A percentile compares a stretch with the other conserved stretches of the same genome.
Evolutionary conservation across 2,797 vertebrate genomes (phyloP).

Genomic region (Pachyuromys duprasi): DNA sequence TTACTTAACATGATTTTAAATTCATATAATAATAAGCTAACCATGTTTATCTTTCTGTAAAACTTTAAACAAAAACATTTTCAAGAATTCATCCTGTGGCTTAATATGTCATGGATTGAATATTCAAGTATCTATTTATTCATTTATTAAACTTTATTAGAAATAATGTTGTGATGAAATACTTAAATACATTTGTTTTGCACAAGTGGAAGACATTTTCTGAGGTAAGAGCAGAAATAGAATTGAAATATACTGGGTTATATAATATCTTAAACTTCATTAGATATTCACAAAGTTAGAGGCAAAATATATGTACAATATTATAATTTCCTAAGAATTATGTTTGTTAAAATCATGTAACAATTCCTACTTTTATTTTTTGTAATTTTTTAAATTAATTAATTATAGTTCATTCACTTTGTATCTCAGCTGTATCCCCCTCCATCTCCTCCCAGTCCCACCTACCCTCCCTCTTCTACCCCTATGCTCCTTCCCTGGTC

Average conservation of each 20-base stretch:
- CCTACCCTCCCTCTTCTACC: too few species aligned
- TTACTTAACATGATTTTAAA: constrained; percentile 48
- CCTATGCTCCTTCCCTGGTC: too few species aligned
- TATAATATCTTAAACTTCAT: background rate
- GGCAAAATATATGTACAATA: background rate
- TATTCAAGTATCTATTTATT: background rate
- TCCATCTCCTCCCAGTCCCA: too few species aligned
- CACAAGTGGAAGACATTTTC: background rate
- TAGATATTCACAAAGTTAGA: background rate
- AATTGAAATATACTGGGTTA: background rate
- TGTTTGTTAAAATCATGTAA: constrained; percentile 22
- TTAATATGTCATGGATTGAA: constrained; percentile 8
- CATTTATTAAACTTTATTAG: background rate
- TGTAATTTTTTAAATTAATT: too few species aligned
- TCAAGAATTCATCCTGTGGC: background rate
- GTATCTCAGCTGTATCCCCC: too few species aligned
- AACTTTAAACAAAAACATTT: constrained; percentile 34
- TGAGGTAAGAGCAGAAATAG: background rate
- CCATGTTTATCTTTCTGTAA: background rate
- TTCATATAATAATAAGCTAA: background rate
- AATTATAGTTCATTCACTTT: too few species aligned
- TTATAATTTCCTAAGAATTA: background rate
- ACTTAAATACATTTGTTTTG: constrained; percentile 17
- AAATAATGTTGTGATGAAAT: background rate
- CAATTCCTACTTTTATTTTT: too few species aligned